Conservation (phyloP, 2,888 invertebrate genomes). For the Stomorhina lunata region DNA sequence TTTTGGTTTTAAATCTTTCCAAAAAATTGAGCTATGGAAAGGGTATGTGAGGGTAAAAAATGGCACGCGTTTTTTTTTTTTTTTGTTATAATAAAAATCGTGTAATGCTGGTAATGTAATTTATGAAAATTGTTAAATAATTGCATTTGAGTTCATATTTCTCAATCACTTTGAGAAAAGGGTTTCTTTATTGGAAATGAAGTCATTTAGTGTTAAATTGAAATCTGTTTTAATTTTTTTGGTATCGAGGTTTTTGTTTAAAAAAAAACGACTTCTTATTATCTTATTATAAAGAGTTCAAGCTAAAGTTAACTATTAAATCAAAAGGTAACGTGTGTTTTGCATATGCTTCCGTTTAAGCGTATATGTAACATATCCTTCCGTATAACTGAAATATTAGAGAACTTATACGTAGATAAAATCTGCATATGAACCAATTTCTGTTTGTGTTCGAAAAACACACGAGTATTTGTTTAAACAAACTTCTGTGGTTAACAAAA, state of each 20-base stretch:
- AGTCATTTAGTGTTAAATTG: constrained; percentile 47
- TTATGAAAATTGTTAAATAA: constrained; percentile 79
- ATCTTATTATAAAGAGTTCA: not conserved
- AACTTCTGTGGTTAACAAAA: constrained; percentile 45
- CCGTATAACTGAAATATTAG: constrained; percentile 66
- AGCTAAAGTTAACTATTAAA: not conserved
- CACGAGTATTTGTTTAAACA: constrained; percentile 42
- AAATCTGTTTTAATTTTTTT: not conserved
- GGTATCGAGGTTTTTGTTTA: constrained; percentile 4
- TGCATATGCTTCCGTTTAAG: constrained; percentile 72
- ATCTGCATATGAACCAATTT: constrained; percentile 32
- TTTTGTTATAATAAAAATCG: constrained; percentile 14
- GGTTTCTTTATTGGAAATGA: constrained; percentile 40
- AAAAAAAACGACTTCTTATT: not conserved
- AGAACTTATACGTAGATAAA: not conserved
- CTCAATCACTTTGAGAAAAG: constrained; percentile 36
- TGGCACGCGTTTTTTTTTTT: constrained; percentile 57
- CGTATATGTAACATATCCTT: constrained; percentile 72
- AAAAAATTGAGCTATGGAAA: constrained; percentile 8
- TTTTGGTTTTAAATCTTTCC: constrained; percentile 13
- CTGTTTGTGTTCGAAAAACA: constrained; percentile 35
- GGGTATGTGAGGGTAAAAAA: constrained; percentile 28
- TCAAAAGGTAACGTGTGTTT: constrained; percentile 71
- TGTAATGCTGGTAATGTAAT: constrained; percentile 68
- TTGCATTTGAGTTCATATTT: constrained; percentile 69